Evolutionary conservation across 2,888 invertebrate genomes (phyloP).

Genomic region (Coenonympha glycerion): DNA sequence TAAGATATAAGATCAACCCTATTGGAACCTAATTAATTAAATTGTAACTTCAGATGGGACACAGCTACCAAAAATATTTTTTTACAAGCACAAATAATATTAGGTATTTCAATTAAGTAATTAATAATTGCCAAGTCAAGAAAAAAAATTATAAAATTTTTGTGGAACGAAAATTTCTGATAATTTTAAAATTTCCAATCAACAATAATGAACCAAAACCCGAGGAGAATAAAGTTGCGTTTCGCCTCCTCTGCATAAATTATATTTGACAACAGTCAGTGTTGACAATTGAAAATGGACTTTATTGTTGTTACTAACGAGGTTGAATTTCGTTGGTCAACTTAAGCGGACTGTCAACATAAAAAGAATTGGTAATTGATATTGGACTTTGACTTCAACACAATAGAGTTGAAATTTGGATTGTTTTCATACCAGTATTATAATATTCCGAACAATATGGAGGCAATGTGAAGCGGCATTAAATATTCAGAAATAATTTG

Average conservation of each 20-base stretch:
- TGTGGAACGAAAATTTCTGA: constrained; percentile 12
- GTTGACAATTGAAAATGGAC: constrained; percentile 16
- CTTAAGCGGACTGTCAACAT: constrained; percentile 7
- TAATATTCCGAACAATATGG: constrained; percentile 32
- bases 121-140: too few relatives aligned
- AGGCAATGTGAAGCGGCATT: constrained; percentile 30
- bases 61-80: too few relatives aligned
- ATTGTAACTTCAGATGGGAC: too few relatives aligned
- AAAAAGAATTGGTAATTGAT: neutral
- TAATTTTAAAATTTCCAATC: constrained; percentile 3
- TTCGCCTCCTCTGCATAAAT: constrained; percentile 14
- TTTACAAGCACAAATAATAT: too few relatives aligned
- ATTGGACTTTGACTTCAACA: constrained; percentile 1
- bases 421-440: constrained; percentile 23
- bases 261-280: constrained; percentile 7
- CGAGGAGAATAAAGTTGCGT: constrained; percentile 14
- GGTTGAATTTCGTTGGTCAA: constrained; percentile 4
- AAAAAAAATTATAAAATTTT: too few relatives aligned
- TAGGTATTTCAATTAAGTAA: too few relatives aligned
- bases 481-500: constrained; percentile 45
- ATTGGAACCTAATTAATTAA: too few relatives aligned
- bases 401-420: constrained; percentile 22
- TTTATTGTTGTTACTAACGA: constrained; percentile 5
- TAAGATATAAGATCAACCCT: too few relatives aligned
- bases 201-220: constrained; percentile 20